Base-by-base conservation (phyloP, 1,140 invertebrate species). In the Drosophila bocki region DNA sequence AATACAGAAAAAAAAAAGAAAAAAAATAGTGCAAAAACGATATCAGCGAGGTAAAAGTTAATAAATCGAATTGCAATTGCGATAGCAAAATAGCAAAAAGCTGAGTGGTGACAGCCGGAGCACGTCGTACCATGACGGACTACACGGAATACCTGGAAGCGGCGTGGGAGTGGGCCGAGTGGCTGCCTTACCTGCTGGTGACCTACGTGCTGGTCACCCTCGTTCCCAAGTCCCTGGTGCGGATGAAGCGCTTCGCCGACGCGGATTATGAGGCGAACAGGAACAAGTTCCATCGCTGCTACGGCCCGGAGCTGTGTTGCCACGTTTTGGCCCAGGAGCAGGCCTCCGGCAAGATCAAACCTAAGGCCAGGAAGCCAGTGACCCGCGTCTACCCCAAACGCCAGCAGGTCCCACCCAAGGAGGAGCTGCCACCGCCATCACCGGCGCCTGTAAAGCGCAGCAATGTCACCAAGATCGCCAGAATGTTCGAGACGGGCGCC, bases 391-490 rank as follows among this genome's bases (percentile, higher is more conserved):
- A 92, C 44, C 91, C 87, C 19, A 92, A 92, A 50, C 76, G 82
- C 0, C 82, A 91, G 35, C 75, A 78, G 62, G 45, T 62, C 51
- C 29, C 39, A 1, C 6, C 54, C 15, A 70, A 53, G 32, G 42
- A 61, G 37, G 51, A 59, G 26, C 42, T 50, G 1, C 54, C 54
- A 0, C 50, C 65, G 13, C 53, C 50, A 9, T 50, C 54, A 15
- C 50, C 65, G n/a, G 48, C 67, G 8, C 65, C 77, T 0, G 61
- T 85, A 6, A 90, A 83, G 58, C 67, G 84, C 26, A 92, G 76
- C 47, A 82, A 92, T 75, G 91, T 92, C 11, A 92, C 91, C 41
- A 86, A 92, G 60, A 92, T 92, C 13, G 91, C 91, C 3, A 65
- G 83, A 44, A 92, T 92, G 91, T 92, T 92, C 29, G 91, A 92